These are phyloP conservation scores for Paraplagusia blochii DNA, from an alignment of 2,113 vertebrate species.

Conservation along the genomic window DNA sequence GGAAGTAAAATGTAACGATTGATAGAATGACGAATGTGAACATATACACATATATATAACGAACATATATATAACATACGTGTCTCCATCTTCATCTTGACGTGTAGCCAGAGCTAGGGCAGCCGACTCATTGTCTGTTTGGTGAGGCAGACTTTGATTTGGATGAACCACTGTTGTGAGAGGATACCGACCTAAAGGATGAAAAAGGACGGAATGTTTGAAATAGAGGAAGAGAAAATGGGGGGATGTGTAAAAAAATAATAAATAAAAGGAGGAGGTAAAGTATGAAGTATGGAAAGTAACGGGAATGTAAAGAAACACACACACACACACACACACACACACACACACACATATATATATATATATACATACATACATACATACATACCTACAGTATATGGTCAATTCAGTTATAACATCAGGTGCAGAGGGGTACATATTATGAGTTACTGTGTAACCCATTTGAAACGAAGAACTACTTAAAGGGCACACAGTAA, in stretches of 20 bases:
- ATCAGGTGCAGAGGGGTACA: too few relatives aligned
- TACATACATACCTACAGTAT: too few relatives aligned
- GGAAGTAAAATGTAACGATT: background rate
- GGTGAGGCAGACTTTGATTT: conserved; percentile 17
- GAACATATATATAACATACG: too few relatives aligned
- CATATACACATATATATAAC: background rate
- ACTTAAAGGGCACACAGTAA: too few relatives aligned
- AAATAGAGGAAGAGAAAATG: background rate
- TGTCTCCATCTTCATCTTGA: conserved; percentile 82
- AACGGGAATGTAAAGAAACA: too few relatives aligned
- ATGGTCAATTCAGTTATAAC: too few relatives aligned
- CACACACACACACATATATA: too few relatives aligned
- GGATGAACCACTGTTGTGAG: conserved; percentile 25
- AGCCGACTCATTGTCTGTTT: conserved; percentile 25
- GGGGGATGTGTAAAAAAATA: background rate
- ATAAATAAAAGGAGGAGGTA: conserved; percentile 14
- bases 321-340: too few relatives aligned
- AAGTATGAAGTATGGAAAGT: background rate
- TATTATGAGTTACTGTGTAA: too few relatives aligned
- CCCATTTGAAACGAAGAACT: too few relatives aligned
- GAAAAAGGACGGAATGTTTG: background rate
- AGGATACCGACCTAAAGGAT: conserved; percentile 33
- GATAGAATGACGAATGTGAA: background rate
- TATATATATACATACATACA: too few relatives aligned
- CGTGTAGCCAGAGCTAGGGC: conserved; percentile 67